Evolutionary conservation across 1,140 invertebrate genomes (phyloP).

Genomic region (Drosophila rhopaloa): DNA sequence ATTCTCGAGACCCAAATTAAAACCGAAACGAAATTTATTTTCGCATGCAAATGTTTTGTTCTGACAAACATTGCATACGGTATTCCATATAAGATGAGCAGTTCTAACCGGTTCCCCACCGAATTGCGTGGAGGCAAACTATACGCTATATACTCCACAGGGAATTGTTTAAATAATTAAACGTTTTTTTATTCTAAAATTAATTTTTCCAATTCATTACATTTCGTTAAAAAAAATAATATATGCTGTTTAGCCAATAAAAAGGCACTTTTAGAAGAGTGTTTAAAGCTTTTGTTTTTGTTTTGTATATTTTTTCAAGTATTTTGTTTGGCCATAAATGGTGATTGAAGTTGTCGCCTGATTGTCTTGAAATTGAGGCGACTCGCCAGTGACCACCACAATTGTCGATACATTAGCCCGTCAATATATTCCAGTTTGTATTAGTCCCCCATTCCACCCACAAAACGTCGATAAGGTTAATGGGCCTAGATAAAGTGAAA

Average conservation of each 20-base stretch:
- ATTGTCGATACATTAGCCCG: conserved; percentile 25
- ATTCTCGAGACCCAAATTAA: conserved; percentile 22
- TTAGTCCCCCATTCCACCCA: conserved; percentile 41
- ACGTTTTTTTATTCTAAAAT: no score
- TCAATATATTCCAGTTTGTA: conserved; percentile 38
- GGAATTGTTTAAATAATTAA: no score
- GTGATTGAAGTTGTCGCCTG: conserved; percentile 64
- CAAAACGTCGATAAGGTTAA: conserved; percentile 45
- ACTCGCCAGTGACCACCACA: conserved; percentile 32
- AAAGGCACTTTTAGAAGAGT: not conserved
- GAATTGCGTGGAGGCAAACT: conserved; percentile 1
- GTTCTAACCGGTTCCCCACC: conserved; percentile 53
- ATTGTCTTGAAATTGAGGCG: conserved; percentile 63
- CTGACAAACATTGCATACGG: conserved; percentile 30
- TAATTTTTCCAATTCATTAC: not conserved
- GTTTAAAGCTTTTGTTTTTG: not conserved
- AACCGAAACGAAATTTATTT: conserved; percentile 24
- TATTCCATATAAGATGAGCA: conserved; percentile 8
- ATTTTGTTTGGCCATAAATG: conserved; percentile 49
- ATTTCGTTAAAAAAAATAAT: not conserved
- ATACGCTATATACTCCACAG: not conserved
- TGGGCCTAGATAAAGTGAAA: conserved; percentile 37
- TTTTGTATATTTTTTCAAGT: conserved; percentile 15
- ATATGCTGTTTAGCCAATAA: not conserved
- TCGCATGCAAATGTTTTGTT: conserved; percentile 42